These are phyloP conservation scores for Daphoenositta chrysoptera DNA, from an alignment of 2,113 vertebrate species.

Conservation along the genomic window DNA sequence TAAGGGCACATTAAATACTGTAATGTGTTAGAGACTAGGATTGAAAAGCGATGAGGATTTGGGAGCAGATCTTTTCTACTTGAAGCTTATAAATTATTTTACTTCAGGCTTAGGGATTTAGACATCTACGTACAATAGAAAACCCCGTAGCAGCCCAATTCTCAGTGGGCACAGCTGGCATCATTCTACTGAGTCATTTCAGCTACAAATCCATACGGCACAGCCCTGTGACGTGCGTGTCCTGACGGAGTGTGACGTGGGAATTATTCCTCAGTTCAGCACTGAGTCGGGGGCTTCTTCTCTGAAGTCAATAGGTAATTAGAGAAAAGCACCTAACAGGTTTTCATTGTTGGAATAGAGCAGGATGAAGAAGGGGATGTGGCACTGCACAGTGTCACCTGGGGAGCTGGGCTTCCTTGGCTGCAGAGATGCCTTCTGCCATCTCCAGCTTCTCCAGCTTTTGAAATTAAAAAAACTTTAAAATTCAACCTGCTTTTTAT, in stretches of 20 bases:
- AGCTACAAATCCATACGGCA: not conserved
- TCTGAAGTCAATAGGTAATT: not conserved
- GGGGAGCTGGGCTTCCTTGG: not conserved
- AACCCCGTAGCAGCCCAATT: not conserved
- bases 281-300: not conserved
- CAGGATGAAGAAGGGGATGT: not conserved
- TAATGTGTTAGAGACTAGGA: not conserved
- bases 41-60: slow-evolving; percentile 9
- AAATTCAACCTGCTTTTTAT: not conserved
- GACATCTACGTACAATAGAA: not conserved
- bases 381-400: fast-evolving
- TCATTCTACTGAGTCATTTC: not conserved
- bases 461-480: not conserved
- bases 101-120: slow-evolving; percentile 35
- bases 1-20: slow-evolving; percentile 35
- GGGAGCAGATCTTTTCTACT: slow-evolving; percentile 1
- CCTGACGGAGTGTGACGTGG: not conserved
- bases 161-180: not conserved
- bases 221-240: not conserved
- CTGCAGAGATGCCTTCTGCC: not conserved
- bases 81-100: slow-evolving; percentile 44
- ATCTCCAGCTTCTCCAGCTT: not conserved
- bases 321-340: not conserved
- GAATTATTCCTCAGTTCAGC: not conserved
- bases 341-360: not conserved